Evolutionary conservation across 2,797 vertebrate species (phyloP).

Genomic region (Pseudochaenichthys georgianus): DNA sequence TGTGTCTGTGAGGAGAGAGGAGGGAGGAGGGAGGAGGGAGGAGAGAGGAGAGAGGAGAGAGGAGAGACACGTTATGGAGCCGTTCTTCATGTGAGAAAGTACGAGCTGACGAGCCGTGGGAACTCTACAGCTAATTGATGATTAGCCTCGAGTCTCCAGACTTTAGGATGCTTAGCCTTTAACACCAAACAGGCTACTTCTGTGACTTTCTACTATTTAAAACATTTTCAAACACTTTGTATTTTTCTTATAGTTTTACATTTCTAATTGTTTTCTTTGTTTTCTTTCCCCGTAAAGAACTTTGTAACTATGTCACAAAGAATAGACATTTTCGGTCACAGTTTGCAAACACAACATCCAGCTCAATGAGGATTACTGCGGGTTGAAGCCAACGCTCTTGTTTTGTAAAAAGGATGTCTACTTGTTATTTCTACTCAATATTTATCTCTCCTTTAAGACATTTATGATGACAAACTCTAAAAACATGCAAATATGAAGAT

Average conservation of each 20-base stretch:
- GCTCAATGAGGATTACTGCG: too few relatives aligned
- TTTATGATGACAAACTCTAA: too few relatives aligned
- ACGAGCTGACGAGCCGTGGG: not conserved
- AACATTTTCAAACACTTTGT: too few relatives aligned
- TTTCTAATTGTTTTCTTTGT: not conserved
- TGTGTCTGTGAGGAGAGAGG: slow-evolving; percentile 86
- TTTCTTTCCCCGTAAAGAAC: not conserved
- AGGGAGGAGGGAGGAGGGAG: not conserved
- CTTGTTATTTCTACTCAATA: too few relatives aligned
- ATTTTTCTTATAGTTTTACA: not conserved
- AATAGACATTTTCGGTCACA: too few relatives aligned
- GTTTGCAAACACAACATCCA: not conserved
- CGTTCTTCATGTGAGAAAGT: not conserved
- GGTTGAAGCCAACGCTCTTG: too few relatives aligned
- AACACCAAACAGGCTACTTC: too few relatives aligned
- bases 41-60: slow-evolving; percentile 1
- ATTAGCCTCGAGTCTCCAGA: not conserved
- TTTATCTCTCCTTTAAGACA: too few relatives aligned
- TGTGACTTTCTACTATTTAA: too few relatives aligned
- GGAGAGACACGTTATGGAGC: not conserved
- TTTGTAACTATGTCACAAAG: not conserved
- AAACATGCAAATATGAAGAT: too few relatives aligned
- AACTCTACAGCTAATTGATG: not conserved
- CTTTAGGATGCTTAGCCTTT: too few relatives aligned
- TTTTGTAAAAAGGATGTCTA: too few relatives aligned